Evolutionary conservation across 2,797 vertebrate genomes (phyloP).

Genomic region (Discoglossus pictus): DNA sequence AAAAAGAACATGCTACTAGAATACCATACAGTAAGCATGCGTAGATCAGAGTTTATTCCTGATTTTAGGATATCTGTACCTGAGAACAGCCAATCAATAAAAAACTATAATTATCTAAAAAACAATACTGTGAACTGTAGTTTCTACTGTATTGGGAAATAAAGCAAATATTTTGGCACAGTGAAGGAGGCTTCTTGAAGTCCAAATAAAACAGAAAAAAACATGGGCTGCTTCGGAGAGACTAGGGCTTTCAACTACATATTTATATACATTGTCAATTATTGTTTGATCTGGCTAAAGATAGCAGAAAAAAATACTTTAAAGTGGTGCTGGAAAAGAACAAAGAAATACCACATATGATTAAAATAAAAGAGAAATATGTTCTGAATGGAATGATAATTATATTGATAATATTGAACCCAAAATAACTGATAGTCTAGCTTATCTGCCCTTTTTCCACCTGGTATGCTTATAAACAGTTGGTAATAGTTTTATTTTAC

Average conservation of each 20-base stretch:
- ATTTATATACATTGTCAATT: neutral
- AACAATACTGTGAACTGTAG: too few species aligned
- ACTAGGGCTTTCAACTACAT: slow-evolving; percentile 1
- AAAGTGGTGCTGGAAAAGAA: neutral
- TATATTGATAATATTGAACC: neutral
- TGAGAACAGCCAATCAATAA: too few species aligned
- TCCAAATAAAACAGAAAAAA: neutral
- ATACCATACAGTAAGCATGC: too few species aligned
- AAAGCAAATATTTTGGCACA: too few species aligned
- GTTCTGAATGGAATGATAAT: neutral
- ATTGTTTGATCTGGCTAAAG: slow-evolving; percentile 11
- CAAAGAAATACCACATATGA: neutral
- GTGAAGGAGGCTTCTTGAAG: slow-evolving; percentile 1
- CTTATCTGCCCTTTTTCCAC: too few species aligned
- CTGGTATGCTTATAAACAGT: too few species aligned
- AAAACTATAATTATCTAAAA: too few species aligned
- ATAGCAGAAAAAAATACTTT: neutral
- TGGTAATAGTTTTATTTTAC: too few species aligned
- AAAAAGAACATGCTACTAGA: too few species aligned
- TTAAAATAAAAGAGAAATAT: slow-evolving; percentile 1
- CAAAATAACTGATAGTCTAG: slow-evolving; percentile 5
- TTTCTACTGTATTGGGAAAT: too few species aligned
- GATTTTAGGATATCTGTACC: too few species aligned
- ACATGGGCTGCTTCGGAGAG: neutral
- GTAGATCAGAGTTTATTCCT: too few species aligned